These are phyloP conservation scores for Cabera pusaria DNA, from an alignment of 2,888 invertebrate species.

Conservation along the genomic window DNA sequence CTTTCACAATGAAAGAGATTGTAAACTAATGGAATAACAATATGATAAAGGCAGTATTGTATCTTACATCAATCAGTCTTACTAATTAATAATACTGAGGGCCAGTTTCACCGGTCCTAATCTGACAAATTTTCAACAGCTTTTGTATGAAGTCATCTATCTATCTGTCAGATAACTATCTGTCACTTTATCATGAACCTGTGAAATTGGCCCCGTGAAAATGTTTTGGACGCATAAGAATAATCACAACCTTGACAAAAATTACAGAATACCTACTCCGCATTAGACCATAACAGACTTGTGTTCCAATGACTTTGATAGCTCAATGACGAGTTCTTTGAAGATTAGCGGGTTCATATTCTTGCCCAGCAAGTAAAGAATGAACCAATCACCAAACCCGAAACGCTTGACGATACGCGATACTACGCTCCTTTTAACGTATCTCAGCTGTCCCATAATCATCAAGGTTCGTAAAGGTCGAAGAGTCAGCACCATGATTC, in stretches of 20 bases:
- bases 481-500: slow-evolving; percentile 80
- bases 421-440: slow-evolving; percentile 77
- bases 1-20: slow-evolving; percentile 3
- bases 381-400: slow-evolving; percentile 90
- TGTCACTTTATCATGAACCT: no score
- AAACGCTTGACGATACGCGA: slow-evolving; percentile 77
- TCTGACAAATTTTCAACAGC: no score
- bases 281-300: slow-evolving; percentile 55
- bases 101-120: background rate
- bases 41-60: slow-evolving; percentile 6
- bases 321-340: slow-evolving; percentile 84
- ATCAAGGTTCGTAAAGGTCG: slow-evolving; percentile 84
- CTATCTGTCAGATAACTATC: no score
- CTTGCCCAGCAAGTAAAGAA: slow-evolving; percentile 88
- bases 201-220: no score
- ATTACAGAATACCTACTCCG: background rate
- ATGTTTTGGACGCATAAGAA: no score
- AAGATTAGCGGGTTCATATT: slow-evolving; percentile 89
- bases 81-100: background rate
- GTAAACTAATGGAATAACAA: slow-evolving; percentile 2
- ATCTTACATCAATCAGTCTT: slow-evolving; percentile 13
- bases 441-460: slow-evolving; percentile 84
- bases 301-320: slow-evolving; percentile 67
- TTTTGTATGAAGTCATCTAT: no score
- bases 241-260: background rate